Percentiles rank a stretch among this genome's conserved stretches.
These are phyloP conservation scores for Ciconia nigra DNA, from an alignment of 2,797 vertebrate species.

Conservation along the genomic window DNA sequence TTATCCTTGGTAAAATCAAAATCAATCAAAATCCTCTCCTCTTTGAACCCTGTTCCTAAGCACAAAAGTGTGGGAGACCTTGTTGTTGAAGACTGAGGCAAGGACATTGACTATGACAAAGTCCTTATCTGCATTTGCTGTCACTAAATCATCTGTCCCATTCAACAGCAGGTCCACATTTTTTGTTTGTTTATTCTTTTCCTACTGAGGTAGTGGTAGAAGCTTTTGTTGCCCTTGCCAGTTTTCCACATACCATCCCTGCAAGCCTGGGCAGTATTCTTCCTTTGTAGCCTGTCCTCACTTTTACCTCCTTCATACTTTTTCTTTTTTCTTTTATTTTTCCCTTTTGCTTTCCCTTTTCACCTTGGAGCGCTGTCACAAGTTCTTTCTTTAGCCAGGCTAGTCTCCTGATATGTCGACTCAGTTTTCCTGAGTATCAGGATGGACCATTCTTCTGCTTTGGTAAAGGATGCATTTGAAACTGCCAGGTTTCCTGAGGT, in stretches of 20 bases:
- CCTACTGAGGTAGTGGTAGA: not conserved
- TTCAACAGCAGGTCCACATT: not conserved
- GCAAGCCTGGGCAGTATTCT: not conserved
- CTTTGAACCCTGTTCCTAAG: not conserved
- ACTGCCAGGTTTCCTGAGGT: not conserved
- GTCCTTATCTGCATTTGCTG: not conserved
- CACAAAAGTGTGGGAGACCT: not conserved
- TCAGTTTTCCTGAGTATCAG: not conserved
- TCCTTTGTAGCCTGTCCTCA: not conserved
- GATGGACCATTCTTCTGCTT: not conserved
- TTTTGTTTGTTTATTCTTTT: not conserved
- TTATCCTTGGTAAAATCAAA: not conserved
- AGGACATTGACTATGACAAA: not conserved
- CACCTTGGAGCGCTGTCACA: not conserved
- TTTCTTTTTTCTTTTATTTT: not conserved
- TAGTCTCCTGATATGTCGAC: not conserved
- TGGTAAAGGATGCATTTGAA: not conserved
- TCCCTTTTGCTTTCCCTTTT: not conserved
- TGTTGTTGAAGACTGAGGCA: not conserved
- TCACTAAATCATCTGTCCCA: not conserved
- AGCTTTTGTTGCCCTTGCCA: not conserved
- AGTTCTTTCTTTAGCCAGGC: not conserved
- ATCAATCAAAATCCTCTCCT: not conserved
- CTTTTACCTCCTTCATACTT: not conserved
- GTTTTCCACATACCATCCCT: not conserved